Conservation (phyloP, 2,113 vertebrate species). For the Rostratula benghalensis region DNA sequence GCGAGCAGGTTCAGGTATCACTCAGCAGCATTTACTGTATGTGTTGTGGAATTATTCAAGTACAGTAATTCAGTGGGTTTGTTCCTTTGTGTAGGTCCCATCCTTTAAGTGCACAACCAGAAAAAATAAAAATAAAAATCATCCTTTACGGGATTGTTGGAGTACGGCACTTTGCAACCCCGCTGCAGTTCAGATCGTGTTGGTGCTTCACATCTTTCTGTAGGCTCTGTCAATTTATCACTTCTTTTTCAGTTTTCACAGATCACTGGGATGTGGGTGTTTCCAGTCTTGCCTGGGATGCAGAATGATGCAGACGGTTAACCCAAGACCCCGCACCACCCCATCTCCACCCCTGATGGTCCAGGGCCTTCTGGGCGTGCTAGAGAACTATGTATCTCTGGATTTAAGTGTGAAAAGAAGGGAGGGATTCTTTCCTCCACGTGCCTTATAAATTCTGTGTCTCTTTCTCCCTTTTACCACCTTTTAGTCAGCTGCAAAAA, state of each 20-base stretch:
- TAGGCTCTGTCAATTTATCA: accelerated
- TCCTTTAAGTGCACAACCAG: neutral
- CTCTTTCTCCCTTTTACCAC: neutral
- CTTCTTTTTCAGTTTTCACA: neutral
- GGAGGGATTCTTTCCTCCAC: neutral
- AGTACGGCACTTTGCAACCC: neutral
- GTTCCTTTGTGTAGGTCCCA: neutral
- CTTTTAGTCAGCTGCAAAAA: neutral
- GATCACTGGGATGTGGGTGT: neutral
- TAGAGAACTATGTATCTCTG: neutral
- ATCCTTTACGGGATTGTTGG: neutral
- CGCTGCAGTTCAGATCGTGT: accelerated
- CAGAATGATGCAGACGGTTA: neutral
- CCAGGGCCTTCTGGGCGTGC: neutral
- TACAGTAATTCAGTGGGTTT: neutral
- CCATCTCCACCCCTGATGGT: too few species aligned
- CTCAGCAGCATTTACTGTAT: neutral
- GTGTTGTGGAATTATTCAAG: neutral
- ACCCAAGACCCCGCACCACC: accelerated
- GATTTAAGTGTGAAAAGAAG: neutral
- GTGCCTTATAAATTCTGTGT: neutral
- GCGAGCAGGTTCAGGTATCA: neutral
- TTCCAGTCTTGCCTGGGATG: neutral
- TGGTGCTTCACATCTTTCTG: neutral
- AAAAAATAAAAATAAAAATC: neutral